Conservation (phyloP, 2,797 vertebrate species). For the Ptychobarbus kaznakovi region DNA sequence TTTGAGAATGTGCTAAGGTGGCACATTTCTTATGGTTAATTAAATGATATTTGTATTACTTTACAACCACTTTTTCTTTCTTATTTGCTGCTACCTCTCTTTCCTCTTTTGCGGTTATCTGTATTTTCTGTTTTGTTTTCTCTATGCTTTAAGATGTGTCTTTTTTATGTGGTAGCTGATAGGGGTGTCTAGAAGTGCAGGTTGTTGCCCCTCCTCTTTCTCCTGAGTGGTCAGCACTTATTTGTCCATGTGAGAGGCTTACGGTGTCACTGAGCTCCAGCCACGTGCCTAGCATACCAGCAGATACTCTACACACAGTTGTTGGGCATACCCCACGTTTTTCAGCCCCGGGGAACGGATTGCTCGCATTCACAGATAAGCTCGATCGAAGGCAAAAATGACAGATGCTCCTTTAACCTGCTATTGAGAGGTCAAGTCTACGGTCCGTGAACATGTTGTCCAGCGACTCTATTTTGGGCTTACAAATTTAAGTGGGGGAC, state of each 20-base stretch:
- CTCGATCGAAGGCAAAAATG: constrained; percentile 85
- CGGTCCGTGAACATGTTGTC: constrained; percentile 2
- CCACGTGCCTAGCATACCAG: constrained; percentile 88
- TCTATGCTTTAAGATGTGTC: neutral
- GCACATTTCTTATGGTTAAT: neutral
- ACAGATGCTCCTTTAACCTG: constrained; percentile 83
- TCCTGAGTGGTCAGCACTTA: constrained; percentile 68
- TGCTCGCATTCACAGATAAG: constrained; percentile 84
- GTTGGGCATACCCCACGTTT: constrained; percentile 88
- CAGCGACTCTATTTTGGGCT: constrained; percentile 28
- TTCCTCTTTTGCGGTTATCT: neutral
- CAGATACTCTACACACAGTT: constrained; percentile 88
- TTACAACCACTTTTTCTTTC: neutral
- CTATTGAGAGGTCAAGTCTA: constrained; percentile 71
- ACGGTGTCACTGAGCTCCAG: constrained; percentile 76
- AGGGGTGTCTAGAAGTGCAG: neutral
- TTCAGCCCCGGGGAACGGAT: constrained; percentile 74
- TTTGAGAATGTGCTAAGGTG: neutral
- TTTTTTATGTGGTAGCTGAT: neutral
- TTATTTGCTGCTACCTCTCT: neutral
- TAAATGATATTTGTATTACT: neutral
- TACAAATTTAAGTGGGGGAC: constrained; percentile 1
- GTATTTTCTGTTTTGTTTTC: neutral
- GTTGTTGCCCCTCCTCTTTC: constrained; percentile 27
- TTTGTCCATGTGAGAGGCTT: constrained; percentile 70